These are phyloP conservation scores for Pseudomyrmex gracilis DNA, from an alignment of 1,140 invertebrate genomes.

Conservation along the genomic window DNA sequence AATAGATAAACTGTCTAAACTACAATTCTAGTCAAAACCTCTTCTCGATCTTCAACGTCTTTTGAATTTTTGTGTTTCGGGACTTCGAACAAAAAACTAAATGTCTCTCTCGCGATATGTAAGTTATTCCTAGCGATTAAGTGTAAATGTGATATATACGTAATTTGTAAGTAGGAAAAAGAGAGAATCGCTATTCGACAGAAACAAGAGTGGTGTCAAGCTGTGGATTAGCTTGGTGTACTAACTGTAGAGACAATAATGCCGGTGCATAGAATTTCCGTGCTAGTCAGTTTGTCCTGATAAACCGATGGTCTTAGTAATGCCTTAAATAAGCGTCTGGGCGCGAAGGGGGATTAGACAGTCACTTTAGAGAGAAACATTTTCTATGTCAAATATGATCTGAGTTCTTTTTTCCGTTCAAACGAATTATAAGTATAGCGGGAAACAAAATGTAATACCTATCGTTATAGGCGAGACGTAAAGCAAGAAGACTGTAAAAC, in stretches of 20 bases:
- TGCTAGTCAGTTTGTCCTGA: slow-evolving; percentile 37
- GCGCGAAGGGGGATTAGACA: slow-evolving; percentile 15
- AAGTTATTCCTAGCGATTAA: slow-evolving; percentile 31
- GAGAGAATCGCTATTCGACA: not conserved
- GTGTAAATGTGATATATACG: slow-evolving; percentile 55
- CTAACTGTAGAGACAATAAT: slow-evolving; percentile 59
- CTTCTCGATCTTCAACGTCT: not conserved
- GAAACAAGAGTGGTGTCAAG: slow-evolving; percentile 12
- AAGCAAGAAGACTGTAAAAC: slow-evolving; percentile 55
- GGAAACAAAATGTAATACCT: not conserved
- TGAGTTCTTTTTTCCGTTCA: not conserved
- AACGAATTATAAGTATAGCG: not conserved
- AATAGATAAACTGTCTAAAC: not conserved
- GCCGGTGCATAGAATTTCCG: slow-evolving; percentile 13
- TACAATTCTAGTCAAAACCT: not conserved
- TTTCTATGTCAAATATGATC: slow-evolving; percentile 16
- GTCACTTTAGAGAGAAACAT: slow-evolving; percentile 28
- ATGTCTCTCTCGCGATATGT: slow-evolving; percentile 1
- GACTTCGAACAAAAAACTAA: not conserved
- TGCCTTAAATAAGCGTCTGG: slow-evolving; percentile 42
- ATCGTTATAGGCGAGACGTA: slow-evolving; percentile 3
- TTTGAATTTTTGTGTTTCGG: slow-evolving; percentile 15
- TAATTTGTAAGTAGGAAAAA: slow-evolving; percentile 23
- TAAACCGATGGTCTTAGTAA: slow-evolving; percentile 51
- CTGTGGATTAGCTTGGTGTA: slow-evolving; percentile 49